These are phyloP conservation scores for Trissolcus basalis DNA, from an alignment of 1,140 invertebrate genomes.

Conservation along the genomic window DNA sequence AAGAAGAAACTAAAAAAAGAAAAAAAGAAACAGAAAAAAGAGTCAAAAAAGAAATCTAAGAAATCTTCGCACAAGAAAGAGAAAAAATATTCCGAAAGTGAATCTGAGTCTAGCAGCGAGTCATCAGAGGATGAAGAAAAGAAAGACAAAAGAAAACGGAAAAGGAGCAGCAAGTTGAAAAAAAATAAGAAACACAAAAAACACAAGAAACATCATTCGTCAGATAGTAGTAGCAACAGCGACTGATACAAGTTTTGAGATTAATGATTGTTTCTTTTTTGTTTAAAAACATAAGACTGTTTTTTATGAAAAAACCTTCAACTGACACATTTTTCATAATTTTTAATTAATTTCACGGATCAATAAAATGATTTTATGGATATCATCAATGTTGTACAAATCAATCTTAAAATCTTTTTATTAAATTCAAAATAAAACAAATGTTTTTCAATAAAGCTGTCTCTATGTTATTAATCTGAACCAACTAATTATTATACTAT, in stretches of 20 bases:
- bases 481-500: no score
- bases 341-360: no score
- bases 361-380: no score
- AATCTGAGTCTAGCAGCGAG: constrained; percentile 5
- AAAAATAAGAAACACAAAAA: constrained; percentile 70
- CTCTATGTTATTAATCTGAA: no score
- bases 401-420: no score
- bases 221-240: constrained; percentile 52
- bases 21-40: constrained; percentile 77
- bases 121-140: constrained; percentile 57
- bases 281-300: no score
- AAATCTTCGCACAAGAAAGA: constrained; percentile 60
- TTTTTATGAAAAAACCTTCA: background rate
- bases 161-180: constrained; percentile 68
- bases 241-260: constrained; percentile 13
- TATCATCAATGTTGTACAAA: no score
- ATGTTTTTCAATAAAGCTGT: no score
- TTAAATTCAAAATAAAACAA: no score
- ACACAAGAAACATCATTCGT: constrained; percentile 64
- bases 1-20: constrained; percentile 78
- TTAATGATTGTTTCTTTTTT: background rate
- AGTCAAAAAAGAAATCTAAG: constrained; percentile 75
- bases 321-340: no score
- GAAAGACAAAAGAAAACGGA: constrained; percentile 64
- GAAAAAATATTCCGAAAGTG: constrained; percentile 60